Evolutionary conservation across 2,113 vertebrate genomes (phyloP).

Genomic region (Anarrhichthys ocellatus): DNA sequence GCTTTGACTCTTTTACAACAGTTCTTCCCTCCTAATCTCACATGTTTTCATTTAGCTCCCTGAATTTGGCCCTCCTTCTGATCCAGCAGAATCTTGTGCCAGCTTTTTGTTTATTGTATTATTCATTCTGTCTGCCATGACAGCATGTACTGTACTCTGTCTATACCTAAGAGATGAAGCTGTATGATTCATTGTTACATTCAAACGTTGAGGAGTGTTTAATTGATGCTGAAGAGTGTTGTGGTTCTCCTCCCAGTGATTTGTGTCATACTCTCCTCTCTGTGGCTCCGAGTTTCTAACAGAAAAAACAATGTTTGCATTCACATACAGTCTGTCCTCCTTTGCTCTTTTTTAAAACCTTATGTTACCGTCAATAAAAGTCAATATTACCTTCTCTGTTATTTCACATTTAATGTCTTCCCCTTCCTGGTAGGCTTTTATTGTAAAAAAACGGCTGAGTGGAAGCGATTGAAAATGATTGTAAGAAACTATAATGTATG

Average conservation of each 20-base stretch:
- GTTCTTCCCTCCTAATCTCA: not conserved
- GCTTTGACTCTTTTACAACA: not conserved
- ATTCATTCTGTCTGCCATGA: not conserved
- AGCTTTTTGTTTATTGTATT: not conserved
- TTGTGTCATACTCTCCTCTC: not conserved
- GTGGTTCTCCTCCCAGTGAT: not conserved
- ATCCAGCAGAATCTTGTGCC: not conserved
- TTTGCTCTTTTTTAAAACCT: too few species aligned
- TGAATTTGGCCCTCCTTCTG: conserved; percentile 6
- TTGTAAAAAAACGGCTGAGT: not conserved
- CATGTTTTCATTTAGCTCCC: not conserved
- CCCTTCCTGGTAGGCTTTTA: not conserved
- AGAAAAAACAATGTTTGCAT: too few species aligned
- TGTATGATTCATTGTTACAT: not conserved
- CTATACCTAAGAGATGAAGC: not conserved
- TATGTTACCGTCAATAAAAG: too few species aligned
- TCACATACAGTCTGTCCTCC: too few species aligned
- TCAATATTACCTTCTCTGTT: too few species aligned
- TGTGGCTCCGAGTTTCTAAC: not conserved
- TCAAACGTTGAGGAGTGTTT: not conserved
- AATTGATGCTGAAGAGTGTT: not conserved
- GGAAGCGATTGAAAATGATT: not conserved
- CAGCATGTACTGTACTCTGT: not conserved
- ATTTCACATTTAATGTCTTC: too few species aligned
- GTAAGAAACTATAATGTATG: not conserved